Percentiles rank a stretch among this genome's conserved stretches.
Evolutionary conservation across 2,797 vertebrate species (phyloP).

Genomic region (Pelodytes ibericus): DNA sequence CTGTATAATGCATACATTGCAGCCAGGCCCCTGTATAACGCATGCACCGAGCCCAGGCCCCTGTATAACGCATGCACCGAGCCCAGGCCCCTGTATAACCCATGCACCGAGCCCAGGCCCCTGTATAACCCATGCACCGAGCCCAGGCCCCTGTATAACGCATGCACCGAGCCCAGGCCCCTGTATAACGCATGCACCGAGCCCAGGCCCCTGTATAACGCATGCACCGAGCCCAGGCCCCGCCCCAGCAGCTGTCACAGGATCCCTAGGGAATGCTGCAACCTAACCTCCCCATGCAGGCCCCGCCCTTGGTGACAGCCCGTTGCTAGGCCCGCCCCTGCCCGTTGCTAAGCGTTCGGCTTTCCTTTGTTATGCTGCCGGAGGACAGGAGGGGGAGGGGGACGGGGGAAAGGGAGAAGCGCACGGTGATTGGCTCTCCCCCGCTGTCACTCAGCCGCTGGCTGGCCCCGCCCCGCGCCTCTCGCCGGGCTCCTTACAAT

Average conservation of each 20-base stretch:
- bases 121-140: background rate
- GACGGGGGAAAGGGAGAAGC: slow-evolving; percentile 19
- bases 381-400: slow-evolving; percentile 10
- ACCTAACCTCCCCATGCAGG: background rate
- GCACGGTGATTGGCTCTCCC: slow-evolving; percentile 6
- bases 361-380: slow-evolving; percentile 50
- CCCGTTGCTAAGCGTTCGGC: slow-evolving; percentile 1
- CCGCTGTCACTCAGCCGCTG: background rate
- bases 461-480: slow-evolving; percentile 7
- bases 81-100: background rate
- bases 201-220: too few species aligned
- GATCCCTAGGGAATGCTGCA: slow-evolving; percentile 49
- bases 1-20: background rate
- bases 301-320: slow-evolving; percentile 24
- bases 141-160: background rate
- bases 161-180: too few species aligned
- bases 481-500: slow-evolving; percentile 41
- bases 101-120: background rate
- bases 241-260: slow-evolving; percentile 48
- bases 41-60: too few species aligned
- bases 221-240: background rate
- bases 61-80: background rate
- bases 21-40: background rate
- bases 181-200: background rate
- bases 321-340: too few species aligned